A percentile compares a stretch with the other conserved stretches of the same genome.
Evolutionary conservation across 2,888 invertebrate genomes (phyloP).

Genomic region (Chelonus formosanus): DNA sequence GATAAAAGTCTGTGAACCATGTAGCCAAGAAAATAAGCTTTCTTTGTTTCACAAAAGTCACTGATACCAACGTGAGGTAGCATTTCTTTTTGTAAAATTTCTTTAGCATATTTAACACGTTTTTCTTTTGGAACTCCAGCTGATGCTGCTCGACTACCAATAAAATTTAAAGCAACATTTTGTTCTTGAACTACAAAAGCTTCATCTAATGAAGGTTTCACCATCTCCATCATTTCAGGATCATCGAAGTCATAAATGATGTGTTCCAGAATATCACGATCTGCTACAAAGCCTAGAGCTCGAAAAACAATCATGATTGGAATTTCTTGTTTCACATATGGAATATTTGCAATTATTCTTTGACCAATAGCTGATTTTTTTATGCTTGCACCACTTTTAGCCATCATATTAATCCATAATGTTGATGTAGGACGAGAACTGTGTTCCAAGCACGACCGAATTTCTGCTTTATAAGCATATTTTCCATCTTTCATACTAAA

Average conservation of each 20-base stretch:
- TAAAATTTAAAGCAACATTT: conserved; percentile 98
- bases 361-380: conserved; percentile 99
- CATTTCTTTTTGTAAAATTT: conserved; percentile 99
- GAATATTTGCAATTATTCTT: conserved; percentile 95
- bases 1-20: conserved; percentile 98
- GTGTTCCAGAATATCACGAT: conserved; percentile 98
- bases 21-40: conserved; percentile 98
- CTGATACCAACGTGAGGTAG: conserved; percentile 99
- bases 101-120: conserved; percentile 98
- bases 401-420: conserved; percentile 99
- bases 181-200: conserved; percentile 99
- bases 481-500: conserved; percentile 99
- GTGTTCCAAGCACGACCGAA: conserved; percentile 92
- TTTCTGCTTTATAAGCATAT: conserved; percentile 98
- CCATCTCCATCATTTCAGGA: conserved; percentile 99
- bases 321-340: conserved; percentile 99
- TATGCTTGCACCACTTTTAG: conserved; percentile 95
- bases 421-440: conserved; percentile 96
- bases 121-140: conserved; percentile 99
- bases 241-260: conserved; percentile 99
- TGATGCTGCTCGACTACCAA: conserved; percentile 95
- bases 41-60: conserved; percentile 99
- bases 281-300: conserved; percentile 99
- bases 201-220: conserved; percentile 98
- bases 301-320: conserved; percentile 99